Evolutionary conservation across 2,113 vertebrate species (phyloP).

Genomic region (Danionella cerebrum): DNA sequence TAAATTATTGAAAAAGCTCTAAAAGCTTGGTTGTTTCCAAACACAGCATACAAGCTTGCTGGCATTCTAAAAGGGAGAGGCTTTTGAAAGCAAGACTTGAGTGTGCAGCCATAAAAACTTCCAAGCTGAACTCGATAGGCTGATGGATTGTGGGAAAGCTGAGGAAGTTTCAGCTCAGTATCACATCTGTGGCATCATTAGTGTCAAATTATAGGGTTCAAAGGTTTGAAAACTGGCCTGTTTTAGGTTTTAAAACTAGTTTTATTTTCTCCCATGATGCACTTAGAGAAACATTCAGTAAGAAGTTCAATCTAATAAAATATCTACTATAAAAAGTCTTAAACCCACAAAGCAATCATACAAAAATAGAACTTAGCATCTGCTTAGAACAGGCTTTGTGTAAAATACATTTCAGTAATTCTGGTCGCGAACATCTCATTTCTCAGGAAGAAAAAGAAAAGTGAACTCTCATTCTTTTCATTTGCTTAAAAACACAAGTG

Average conservation of each 20-base stretch:
- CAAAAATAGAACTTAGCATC: too few relatives aligned
- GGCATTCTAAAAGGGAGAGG: conserved; percentile 57
- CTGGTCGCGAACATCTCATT: too few relatives aligned
- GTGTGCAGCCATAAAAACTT: conserved; percentile 52
- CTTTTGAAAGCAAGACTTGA: conserved; percentile 56
- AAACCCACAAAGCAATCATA: too few relatives aligned
- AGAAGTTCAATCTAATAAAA: too few relatives aligned
- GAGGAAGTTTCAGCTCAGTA: not conserved
- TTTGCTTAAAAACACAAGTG: too few relatives aligned
- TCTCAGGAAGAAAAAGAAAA: too few relatives aligned
- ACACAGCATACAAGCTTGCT: too few relatives aligned
- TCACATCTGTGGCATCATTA: not conserved
- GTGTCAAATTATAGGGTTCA: not conserved
- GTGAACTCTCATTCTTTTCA: too few relatives aligned
- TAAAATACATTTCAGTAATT: too few relatives aligned
- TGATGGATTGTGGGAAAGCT: not conserved
- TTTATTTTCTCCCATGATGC: not conserved
- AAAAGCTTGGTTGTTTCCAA: too few relatives aligned
- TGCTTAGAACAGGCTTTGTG: too few relatives aligned
- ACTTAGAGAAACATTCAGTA: not conserved
- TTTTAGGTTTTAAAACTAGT: not conserved
- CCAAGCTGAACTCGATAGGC: conserved; percentile 50
- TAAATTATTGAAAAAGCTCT: not conserved
- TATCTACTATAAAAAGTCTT: too few relatives aligned
- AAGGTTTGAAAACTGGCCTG: not conserved